phyloP scores from a whole-genome alignment of 2,888 invertebrate genomes.

The Tridacna crocea region DNA sequence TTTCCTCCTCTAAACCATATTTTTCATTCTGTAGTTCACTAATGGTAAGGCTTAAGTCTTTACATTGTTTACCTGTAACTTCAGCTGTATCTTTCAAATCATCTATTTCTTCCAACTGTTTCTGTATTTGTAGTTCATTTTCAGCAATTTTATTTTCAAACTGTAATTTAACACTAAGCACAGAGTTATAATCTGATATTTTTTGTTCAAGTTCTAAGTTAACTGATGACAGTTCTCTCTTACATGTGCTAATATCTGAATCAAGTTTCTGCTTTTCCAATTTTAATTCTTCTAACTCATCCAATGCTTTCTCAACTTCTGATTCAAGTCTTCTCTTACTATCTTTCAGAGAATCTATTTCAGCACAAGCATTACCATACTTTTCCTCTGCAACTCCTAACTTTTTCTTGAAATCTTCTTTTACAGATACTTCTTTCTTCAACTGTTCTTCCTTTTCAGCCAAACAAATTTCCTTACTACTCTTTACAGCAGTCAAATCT shows the following conservation, averaged over 20 bases:
- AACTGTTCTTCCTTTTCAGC: background rate
- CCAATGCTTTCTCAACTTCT: conserved; percentile 8
- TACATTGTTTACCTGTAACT: conserved; percentile 29
- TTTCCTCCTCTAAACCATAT: conserved; percentile 23
- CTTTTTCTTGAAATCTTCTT: conserved; percentile 15
- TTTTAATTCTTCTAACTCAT: background rate
- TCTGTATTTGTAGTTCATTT: background rate
- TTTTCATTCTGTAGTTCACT: conserved; percentile 9
- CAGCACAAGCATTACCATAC: conserved; percentile 19
- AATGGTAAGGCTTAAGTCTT: conserved; percentile 32
- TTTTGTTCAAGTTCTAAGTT: background rate
- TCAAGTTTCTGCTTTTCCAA: background rate
- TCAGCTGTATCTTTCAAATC: conserved; percentile 36
- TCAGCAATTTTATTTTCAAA: conserved; percentile 3
- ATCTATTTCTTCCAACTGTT: conserved; percentile 23
- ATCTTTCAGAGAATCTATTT: conserved; percentile 27
- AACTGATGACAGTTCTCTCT: background rate
- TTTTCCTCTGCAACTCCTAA: background rate
- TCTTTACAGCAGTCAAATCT: background rate
- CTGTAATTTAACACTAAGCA: background rate
- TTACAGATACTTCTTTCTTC: background rate
- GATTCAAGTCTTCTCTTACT: conserved; percentile 32
- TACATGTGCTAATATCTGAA: background rate
- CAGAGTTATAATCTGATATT: background rate
- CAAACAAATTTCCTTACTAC: background rate